Evolutionary conservation across 23 tunicate genomes (phyloP).

Genomic region (Oikopleura vanhoeffeni): DNA sequence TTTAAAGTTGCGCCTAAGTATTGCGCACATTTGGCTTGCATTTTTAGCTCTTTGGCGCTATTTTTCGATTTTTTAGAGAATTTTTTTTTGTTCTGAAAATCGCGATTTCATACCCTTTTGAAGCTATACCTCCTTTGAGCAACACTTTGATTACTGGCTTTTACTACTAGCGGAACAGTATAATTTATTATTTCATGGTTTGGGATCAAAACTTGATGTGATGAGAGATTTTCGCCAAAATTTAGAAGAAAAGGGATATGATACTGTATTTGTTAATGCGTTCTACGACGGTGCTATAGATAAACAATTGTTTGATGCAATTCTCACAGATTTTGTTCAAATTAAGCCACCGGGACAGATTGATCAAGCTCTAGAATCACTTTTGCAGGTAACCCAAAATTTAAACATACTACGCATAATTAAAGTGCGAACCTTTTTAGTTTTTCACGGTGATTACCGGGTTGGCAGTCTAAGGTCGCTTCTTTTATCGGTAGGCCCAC

Average conservation of each 20-base stretch:
- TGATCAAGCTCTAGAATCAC: neutral
- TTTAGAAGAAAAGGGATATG: neutral
- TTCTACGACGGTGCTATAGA: neutral
- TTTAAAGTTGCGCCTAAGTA: no score
- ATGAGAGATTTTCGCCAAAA: neutral
- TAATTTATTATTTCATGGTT: neutral
- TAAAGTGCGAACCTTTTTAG: no score
- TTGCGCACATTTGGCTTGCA: no score
- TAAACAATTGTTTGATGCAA: neutral
- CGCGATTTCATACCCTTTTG: no score
- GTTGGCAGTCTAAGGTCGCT: no score
- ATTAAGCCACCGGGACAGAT: neutral
- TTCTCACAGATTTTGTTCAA: neutral
- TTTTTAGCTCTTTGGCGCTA: no score
- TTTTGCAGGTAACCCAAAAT: neutral
- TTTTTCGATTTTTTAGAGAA: no score
- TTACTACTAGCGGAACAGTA: neutral
- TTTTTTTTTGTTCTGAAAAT: no score
- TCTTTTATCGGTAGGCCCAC: no score
- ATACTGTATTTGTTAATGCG: neutral
- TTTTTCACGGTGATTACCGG: no score
- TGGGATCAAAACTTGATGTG: neutral
- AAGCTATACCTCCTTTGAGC: neutral
- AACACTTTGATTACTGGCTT: neutral
- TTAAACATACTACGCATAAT: no score